These are phyloP conservation scores for Spea bombifrons DNA, from an alignment of 2,113 vertebrate genomes.

Conservation along the genomic window DNA sequence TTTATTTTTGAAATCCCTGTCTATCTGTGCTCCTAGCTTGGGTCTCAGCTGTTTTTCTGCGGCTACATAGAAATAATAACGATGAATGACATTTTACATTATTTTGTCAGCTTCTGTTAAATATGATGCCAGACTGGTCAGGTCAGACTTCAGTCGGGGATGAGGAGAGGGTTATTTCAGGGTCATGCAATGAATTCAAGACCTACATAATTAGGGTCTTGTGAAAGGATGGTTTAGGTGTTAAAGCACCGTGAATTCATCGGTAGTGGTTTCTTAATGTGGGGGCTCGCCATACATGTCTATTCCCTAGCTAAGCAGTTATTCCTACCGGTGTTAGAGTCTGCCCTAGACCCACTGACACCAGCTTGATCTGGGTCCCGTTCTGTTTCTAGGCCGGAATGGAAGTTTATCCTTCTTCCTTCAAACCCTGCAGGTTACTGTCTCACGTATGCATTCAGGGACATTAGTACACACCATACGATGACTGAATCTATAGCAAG, in stretches of 20 bases:
- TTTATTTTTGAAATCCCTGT: conserved; percentile 34
- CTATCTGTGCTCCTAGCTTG: conserved; percentile 9
- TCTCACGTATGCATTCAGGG: too few species aligned
- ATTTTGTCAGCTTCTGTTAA: conserved; percentile 47
- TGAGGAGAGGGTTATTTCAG: conserved; percentile 23
- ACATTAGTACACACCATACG: too few species aligned
- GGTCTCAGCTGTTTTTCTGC: conserved; percentile 44
- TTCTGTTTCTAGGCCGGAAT: too few species aligned
- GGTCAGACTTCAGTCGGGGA: conserved; percentile 20
- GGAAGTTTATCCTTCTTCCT: too few species aligned
- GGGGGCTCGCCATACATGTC: too few species aligned
- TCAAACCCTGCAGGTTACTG: too few species aligned
- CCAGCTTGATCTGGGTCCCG: too few species aligned
- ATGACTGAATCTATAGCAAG: too few species aligned
- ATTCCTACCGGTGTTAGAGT: too few species aligned
- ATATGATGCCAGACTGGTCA: conserved; percentile 30
- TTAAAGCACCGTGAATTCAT: neutral
- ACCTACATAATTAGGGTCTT: neutral
- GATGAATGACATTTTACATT: conserved; percentile 49
- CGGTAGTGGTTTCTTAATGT: too few species aligned
- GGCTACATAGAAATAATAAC: conserved; percentile 46
- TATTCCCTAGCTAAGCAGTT: too few species aligned
- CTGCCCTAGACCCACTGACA: too few species aligned
- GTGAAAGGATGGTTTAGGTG: neutral
- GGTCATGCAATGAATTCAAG: conserved; percentile 12